Evolutionary conservation across 2,797 vertebrate species (phyloP).

Genomic region (Tragopan temminckii): DNA sequence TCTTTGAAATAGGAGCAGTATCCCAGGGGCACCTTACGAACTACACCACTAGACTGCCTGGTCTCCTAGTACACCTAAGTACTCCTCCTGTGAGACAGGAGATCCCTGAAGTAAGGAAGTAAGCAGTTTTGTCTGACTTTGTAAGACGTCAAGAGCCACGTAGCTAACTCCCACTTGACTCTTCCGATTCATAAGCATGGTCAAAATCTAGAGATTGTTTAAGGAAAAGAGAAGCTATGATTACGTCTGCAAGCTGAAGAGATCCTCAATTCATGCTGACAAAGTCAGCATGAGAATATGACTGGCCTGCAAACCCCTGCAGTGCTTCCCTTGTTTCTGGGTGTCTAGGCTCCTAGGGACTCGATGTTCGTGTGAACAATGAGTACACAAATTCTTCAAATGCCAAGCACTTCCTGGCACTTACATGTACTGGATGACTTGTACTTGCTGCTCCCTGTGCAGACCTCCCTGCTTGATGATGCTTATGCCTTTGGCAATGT

Average conservation of each 20-base stretch:
- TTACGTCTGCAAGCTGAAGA: background rate
- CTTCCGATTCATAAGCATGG: background rate
- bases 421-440: background rate
- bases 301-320: background rate
- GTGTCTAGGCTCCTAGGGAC: constrained; percentile 1
- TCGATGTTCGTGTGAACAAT: background rate
- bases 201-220: background rate
- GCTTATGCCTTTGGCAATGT: background rate
- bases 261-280: background rate
- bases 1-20: background rate
- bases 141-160: background rate
- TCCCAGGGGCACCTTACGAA: background rate
- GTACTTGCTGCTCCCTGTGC: rapidly evolving
- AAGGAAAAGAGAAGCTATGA: background rate
- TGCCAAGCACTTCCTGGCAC: background rate
- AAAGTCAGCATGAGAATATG: background rate
- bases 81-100: background rate
- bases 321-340: background rate
- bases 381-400: constrained; percentile 2
- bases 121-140: background rate
- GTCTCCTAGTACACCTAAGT: background rate
- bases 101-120: background rate
- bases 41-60: background rate
- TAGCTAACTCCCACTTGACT: background rate
- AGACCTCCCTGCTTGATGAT: background rate